Conservation (phyloP, 2,797 vertebrate genomes). For the Euthynnus affinis region DNA sequence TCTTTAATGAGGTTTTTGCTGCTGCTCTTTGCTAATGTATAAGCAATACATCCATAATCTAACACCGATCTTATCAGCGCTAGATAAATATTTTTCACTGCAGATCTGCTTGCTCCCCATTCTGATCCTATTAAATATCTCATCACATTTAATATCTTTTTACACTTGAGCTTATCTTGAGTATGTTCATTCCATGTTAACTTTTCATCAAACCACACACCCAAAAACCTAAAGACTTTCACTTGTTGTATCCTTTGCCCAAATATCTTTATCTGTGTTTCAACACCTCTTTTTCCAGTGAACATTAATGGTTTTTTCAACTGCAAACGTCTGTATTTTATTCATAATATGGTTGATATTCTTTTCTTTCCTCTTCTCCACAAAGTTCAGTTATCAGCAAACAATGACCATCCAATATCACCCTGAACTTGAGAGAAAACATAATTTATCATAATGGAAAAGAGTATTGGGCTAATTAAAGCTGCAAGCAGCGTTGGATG, state of each 20-base stretch:
- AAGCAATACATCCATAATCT: background rate
- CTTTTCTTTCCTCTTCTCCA: background rate
- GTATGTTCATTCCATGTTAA: no score
- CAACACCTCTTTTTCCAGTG: background rate
- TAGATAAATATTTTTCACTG: background rate
- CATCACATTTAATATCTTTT: background rate
- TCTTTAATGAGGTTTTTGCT: background rate
- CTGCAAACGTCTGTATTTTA: constrained; percentile 6
- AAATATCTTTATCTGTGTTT: background rate
- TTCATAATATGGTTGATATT: background rate
- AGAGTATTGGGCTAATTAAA: constrained; percentile 19
- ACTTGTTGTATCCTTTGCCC: background rate
- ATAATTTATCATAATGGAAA: constrained; percentile 20
- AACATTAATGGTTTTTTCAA: background rate
- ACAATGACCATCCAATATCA: background rate
- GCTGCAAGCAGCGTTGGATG: no score
- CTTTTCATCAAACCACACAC: background rate
- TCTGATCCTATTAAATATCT: background rate
- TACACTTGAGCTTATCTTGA: background rate
- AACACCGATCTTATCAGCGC: background rate
- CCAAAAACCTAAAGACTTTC: background rate
- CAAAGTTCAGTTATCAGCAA: constrained; percentile 14
- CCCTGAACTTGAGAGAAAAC: background rate
- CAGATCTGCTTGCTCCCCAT: background rate
- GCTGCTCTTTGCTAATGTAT: background rate